Conservation (phyloP, 2,888 invertebrate species). For the Catotricha subobsoleta region DNA sequence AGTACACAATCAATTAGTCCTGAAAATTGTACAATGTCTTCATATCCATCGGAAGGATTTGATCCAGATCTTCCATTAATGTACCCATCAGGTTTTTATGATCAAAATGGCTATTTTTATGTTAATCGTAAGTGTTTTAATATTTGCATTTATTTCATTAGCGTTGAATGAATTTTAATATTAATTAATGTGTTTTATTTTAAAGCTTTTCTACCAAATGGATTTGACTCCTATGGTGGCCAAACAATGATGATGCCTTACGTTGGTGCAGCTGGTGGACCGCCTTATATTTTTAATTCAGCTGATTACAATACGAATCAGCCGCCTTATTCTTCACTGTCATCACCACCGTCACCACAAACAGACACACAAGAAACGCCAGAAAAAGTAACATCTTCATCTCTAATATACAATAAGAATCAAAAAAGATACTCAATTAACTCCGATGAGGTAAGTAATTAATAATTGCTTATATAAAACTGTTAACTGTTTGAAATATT, state of each 20-base stretch:
- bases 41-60: slow-evolving; percentile 10
- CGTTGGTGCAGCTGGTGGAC: slow-evolving; percentile 9
- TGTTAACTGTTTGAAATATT: neutral
- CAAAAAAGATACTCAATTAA: slow-evolving; percentile 5
- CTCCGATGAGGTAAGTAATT: slow-evolving; percentile 1
- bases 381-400: no score
- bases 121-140: slow-evolving; percentile 29
- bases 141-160: no score
- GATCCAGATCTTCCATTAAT: slow-evolving; percentile 12
- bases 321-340: neutral
- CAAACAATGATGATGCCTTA: slow-evolving; percentile 15
- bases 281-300: slow-evolving; percentile 12
- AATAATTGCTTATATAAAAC: neutral
- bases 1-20: slow-evolving; percentile 10
- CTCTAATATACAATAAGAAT: neutral
- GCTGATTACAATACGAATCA: slow-evolving; percentile 7
- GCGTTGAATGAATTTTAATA: neutral
- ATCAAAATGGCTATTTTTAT: slow-evolving; percentile 32
- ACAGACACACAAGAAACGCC: neutral
- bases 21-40: slow-evolving; percentile 11
- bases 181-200: neutral
- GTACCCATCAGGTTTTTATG: slow-evolving; percentile 27
- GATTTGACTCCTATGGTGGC: slow-evolving; percentile 13
- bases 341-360: neutral
- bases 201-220: slow-evolving; percentile 12